Conservation (phyloP, 2,888 invertebrate genomes). For the Cerastis rubricosa region DNA sequence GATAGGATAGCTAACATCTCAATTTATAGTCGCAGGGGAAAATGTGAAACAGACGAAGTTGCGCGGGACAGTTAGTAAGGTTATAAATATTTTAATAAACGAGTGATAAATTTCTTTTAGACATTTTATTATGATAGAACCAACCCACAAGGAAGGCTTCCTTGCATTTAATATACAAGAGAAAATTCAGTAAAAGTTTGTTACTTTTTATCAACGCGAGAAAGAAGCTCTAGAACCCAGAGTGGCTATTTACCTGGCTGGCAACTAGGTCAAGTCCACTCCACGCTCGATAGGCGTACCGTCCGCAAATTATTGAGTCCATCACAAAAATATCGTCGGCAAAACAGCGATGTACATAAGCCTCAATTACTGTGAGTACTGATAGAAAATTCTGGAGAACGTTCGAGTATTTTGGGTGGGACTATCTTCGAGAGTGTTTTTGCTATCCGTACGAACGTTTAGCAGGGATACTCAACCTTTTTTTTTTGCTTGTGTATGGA, state of each 20-base stretch:
- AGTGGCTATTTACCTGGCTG: constrained; percentile 62
- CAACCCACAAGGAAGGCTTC: not conserved
- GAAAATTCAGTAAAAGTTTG: not conserved
- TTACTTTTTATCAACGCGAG: constrained; percentile 16
- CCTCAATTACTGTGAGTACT: constrained; percentile 52
- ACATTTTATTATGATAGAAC: not conserved
- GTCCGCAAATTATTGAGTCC: constrained; percentile 59
- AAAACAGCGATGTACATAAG: constrained; percentile 49
- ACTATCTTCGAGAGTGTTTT: constrained; percentile 51
- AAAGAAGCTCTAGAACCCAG: constrained; percentile 25
- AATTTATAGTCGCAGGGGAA: no score
- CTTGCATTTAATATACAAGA: not conserved
- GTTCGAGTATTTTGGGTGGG: constrained; percentile 43
- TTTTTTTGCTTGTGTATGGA: constrained; percentile 38
- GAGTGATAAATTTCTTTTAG: not conserved
- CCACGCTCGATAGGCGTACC: constrained; percentile 59
- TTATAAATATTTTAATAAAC: no score
- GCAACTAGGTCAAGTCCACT: constrained; percentile 67
- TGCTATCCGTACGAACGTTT: constrained; percentile 49
- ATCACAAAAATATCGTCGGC: constrained; percentile 53
- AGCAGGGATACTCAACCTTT: constrained; percentile 38
- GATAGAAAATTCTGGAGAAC: constrained; percentile 48
- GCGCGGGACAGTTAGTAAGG: no score
- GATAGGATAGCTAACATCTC: no score
- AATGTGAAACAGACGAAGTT: no score